Evolutionary conservation across 2,797 vertebrate genomes (phyloP).

Genomic region (Danio kyathit): DNA sequence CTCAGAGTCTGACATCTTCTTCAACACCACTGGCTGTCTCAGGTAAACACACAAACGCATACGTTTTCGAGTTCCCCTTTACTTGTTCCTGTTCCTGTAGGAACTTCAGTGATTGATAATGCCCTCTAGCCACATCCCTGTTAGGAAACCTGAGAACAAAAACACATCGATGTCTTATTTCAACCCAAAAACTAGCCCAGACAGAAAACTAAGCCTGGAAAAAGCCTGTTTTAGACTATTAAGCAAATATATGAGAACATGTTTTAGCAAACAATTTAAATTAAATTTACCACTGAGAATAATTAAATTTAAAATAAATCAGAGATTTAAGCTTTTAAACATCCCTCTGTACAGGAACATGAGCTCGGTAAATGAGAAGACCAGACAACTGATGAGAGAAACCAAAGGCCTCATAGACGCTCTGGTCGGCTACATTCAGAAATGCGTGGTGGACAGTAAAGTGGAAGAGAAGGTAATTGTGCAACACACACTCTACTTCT

Average conservation of each 20-base stretch:
- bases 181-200: neutral
- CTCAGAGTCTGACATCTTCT: slow-evolving; percentile 91
- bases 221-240: neutral
- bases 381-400: slow-evolving; percentile 88
- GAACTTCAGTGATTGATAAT: slow-evolving; percentile 5
- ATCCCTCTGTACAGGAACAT: slow-evolving; percentile 82
- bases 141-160: slow-evolving; percentile 1
- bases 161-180: neutral
- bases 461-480: slow-evolving; percentile 88
- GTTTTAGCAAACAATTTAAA: neutral
- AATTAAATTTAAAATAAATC: too few species aligned
- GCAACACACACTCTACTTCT: slow-evolving; percentile 2
- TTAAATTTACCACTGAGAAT: neutral
- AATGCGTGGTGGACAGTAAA: slow-evolving; percentile 78
- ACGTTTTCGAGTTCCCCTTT: neutral
- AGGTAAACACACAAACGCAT: slow-evolving; percentile 78
- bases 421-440: slow-evolving; percentile 85
- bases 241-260: neutral
- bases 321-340: neutral
- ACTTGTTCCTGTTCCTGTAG: neutral
- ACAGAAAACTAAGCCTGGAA: neutral
- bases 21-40: slow-evolving; percentile 93
- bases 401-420: slow-evolving; percentile 84
- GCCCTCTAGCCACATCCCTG: neutral
- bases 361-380: slow-evolving; percentile 90